Evolutionary conservation across 2,888 invertebrate genomes (phyloP).

Genomic region (Nebria salina): DNA sequence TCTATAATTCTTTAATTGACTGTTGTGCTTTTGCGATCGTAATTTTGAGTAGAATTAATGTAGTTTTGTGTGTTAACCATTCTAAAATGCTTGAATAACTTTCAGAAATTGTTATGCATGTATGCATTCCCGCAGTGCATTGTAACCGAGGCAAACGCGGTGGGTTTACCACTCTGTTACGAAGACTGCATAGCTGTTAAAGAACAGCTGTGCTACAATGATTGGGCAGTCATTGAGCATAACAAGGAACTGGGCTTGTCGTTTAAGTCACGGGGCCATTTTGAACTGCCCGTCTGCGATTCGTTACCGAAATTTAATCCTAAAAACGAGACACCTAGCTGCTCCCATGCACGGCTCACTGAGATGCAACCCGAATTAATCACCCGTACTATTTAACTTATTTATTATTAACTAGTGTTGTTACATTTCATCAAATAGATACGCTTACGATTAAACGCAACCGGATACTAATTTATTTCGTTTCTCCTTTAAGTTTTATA

Average conservation of each 20-base stretch:
- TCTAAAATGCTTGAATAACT: slow-evolving; percentile 45
- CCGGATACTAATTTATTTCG: too few relatives aligned
- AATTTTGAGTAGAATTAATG: neutral
- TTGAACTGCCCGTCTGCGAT: slow-evolving; percentile 87
- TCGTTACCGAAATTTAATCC: slow-evolving; percentile 77
- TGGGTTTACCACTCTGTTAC: slow-evolving; percentile 83
- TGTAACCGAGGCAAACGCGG: slow-evolving; percentile 72
- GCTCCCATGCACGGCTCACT: slow-evolving; percentile 86
- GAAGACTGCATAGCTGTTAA: slow-evolving; percentile 94
- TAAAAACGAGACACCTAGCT: slow-evolving; percentile 72
- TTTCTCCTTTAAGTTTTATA: too few relatives aligned
- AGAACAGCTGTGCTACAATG: slow-evolving; percentile 90
- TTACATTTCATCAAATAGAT: neutral
- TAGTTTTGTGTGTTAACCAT: slow-evolving; percentile 15
- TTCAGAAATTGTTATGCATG: slow-evolving; percentile 84
- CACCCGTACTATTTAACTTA: slow-evolving; percentile 69
- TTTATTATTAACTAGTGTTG: slow-evolving; percentile 5
- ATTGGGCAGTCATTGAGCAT: slow-evolving; percentile 91
- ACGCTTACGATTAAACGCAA: too few relatives aligned
- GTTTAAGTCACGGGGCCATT: slow-evolving; percentile 85
- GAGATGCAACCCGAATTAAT: slow-evolving; percentile 83
- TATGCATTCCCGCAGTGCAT: slow-evolving; percentile 92
- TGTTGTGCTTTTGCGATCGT: neutral
- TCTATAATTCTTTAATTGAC: neutral
- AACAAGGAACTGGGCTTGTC: slow-evolving; percentile 82